Base-by-base conservation (phyloP, 1,140 invertebrate genomes). In the Lordiphosa mommai region DNA sequence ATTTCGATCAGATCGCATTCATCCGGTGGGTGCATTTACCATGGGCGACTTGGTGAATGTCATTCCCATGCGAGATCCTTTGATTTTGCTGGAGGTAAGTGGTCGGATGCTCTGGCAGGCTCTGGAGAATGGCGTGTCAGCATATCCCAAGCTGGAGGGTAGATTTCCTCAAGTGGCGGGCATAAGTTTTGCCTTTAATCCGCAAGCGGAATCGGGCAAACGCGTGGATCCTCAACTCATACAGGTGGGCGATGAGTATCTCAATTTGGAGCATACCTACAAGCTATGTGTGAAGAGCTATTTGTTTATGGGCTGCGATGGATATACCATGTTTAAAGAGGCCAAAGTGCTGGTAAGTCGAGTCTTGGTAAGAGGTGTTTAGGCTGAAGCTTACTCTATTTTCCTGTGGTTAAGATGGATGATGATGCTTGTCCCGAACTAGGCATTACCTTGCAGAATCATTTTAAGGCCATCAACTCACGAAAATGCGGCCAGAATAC, bases 401-500 rank as follows among this genome's bases (percentile, higher is more conserved):
- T 2, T 40, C 64, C 1, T 1, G 0, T 7, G 16, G 13, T 71
- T 1, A 72, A 96, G 94, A 91, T 96, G 38, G 92, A 93, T 73
- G 94, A 95, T 50, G 96, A 97, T 77, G 92, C 94, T 86, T 95
- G 95, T 76, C 94, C 95, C 0, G 93, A 95, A 77, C 88, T 97
- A 37, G 93, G 94, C 8, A 93, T 95, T 60, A 93, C 94, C 1
- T 91, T 97, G 33, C 94, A 96, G 89, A 97, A 97, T 90, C 95
- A 97, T 89, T 97, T 97, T 89, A 92, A 94, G 52, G 93, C 96
- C 3, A 96, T 97, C 55, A 93, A 95, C 88, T 93, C 96, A 58
- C 90, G 94, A 8, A 92, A 93, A 69, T 90, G 90, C 55, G 91
- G 92, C n/a, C 92, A 93, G 58, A 92, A 92, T 59, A 94, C 94